phyloP scores from a whole-genome alignment of 2,797 vertebrate genomes.

The Ambastaia sidthimunki region DNA sequence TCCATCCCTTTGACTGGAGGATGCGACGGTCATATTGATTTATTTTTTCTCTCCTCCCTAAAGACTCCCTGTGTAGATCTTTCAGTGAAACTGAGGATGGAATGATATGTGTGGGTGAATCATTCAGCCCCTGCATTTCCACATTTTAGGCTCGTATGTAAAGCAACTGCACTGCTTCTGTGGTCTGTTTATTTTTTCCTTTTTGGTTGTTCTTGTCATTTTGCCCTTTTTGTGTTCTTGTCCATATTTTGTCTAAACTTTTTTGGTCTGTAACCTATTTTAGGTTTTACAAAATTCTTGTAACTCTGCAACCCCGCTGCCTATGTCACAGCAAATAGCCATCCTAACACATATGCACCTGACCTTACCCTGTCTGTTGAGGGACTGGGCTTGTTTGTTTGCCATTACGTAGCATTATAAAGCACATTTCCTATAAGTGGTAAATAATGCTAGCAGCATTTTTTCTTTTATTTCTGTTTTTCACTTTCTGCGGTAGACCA shows the following conservation, averaged over 20 bases:
- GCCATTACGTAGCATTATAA: no score
- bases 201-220: slow-evolving; percentile 2
- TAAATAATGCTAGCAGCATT: not conserved
- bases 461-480: not conserved
- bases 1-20: slow-evolving; percentile 49
- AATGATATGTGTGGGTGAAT: slow-evolving; percentile 48
- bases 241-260: not conserved
- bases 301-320: not conserved
- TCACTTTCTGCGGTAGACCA: not conserved
- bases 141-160: not conserved
- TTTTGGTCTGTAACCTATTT: not conserved
- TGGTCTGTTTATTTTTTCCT: slow-evolving; percentile 30
- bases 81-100: slow-evolving; percentile 39
- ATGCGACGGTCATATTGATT: slow-evolving; percentile 54
- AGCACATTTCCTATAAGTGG: not conserved
- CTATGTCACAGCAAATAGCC: no score
- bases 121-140: slow-evolving; percentile 41
- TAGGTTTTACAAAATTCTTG: not conserved
- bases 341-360: no score
- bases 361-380: no score
- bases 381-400: no score
- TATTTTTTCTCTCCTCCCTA: slow-evolving; percentile 23
- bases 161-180: slow-evolving; percentile 36
- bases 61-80: slow-evolving; percentile 53
- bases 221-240: slow-evolving; percentile 5